Evolutionary conservation across 2,888 invertebrate genomes (phyloP).

Genomic region (Dryobota labecula): DNA sequence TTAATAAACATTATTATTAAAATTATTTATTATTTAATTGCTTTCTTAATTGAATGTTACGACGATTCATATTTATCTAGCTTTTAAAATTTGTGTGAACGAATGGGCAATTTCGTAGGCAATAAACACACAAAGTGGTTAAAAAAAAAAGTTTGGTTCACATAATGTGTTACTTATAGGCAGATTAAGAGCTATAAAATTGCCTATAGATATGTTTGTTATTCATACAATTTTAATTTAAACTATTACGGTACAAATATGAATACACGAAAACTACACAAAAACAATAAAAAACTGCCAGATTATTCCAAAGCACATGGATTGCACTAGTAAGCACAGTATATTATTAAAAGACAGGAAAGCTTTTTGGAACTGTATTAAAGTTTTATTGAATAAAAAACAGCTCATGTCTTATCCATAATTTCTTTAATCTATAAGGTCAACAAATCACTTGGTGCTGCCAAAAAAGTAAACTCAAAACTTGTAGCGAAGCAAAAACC

Average conservation of each 20-base stretch:
- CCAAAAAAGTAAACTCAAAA: conserved; percentile 62
- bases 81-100: not conserved
- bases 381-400: not conserved
- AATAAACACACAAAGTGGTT: too few relatives aligned
- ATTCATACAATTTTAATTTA: too few relatives aligned
- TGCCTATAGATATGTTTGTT: too few relatives aligned
- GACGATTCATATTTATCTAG: not conserved
- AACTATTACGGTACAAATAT: not conserved
- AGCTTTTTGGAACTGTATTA: not conserved
- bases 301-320: not conserved
- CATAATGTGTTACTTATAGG: too few relatives aligned
- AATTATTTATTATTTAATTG: not conserved
- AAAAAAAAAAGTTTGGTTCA: too few relatives aligned
- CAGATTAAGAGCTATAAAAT: too few relatives aligned
- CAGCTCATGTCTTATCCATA: conserved; percentile 16
- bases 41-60: not conserved
- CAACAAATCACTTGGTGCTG: conserved; percentile 61
- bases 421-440: conserved; percentile 31
- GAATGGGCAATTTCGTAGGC: not conserved
- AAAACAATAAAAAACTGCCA: not conserved
- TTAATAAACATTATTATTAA: too few relatives aligned
- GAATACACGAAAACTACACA: not conserved
- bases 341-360: not conserved
- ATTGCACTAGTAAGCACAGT: too few relatives aligned
- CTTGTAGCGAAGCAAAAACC: conserved; percentile 70